Evolutionary conservation across 2,113 vertebrate species (phyloP).

Genomic region (Ictidomys tridecemlineatus): DNA sequence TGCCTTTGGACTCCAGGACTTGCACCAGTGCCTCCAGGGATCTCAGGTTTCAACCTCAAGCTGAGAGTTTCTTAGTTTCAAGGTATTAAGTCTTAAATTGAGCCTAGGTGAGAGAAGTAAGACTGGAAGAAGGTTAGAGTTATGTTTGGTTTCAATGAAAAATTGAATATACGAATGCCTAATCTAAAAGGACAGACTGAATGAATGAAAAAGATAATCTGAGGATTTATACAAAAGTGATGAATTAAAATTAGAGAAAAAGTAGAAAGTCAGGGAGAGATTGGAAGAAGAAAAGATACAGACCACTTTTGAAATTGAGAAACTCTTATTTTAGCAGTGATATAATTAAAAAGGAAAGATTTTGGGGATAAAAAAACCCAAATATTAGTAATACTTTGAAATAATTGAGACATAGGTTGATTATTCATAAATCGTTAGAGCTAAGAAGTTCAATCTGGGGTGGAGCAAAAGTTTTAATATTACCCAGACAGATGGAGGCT

Average conservation of each 20-base stretch:
- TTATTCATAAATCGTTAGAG: too few relatives aligned
- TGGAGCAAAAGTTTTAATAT: too few relatives aligned
- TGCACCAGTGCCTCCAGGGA: background rate
- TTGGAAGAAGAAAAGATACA: background rate
- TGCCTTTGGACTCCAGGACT: background rate
- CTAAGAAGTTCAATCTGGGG: too few relatives aligned
- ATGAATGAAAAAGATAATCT: background rate
- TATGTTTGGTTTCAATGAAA: background rate
- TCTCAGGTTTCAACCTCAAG: background rate
- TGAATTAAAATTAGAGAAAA: background rate
- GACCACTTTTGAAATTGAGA: background rate
- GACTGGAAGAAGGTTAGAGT: background rate
- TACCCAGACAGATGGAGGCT: too few relatives aligned
- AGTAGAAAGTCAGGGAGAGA: background rate
- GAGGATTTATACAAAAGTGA: background rate
- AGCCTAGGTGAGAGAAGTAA: background rate
- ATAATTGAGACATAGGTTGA: too few relatives aligned
- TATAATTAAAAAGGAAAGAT: background rate
- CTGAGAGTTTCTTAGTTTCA: background rate
- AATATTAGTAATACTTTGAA: too few relatives aligned
- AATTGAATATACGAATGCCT: background rate
- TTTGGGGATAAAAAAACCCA: too few relatives aligned
- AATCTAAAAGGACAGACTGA: background rate
- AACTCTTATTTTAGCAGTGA: background rate
- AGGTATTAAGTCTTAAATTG: background rate